Conservation (phyloP, 2,797 vertebrate species). For the Nannoperca obscura region DNA sequence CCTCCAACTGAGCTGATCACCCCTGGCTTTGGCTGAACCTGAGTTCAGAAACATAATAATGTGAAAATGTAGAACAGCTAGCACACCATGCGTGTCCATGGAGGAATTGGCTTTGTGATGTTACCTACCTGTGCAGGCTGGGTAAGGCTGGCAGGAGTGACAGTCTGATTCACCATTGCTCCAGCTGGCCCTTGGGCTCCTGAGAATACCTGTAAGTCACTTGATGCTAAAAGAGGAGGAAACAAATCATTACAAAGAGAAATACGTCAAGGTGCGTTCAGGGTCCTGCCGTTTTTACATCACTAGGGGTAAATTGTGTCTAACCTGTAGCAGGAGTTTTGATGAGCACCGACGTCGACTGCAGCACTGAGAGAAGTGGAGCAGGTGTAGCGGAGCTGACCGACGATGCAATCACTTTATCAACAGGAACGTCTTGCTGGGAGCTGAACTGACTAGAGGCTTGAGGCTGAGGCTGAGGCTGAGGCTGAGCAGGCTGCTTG, state of each 20-base stretch:
- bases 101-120: background rate
- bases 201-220: conserved; percentile 85
- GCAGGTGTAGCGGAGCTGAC: conserved; percentile 65
- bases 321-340: conserved; percentile 84
- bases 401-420: conserved; percentile 77
- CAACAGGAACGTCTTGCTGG: conserved; percentile 84
- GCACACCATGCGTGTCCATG: background rate
- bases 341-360: conserved; percentile 86
- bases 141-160: conserved; percentile 80
- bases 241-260: conserved; percentile 21
- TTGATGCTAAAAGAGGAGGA: conserved; percentile 74
- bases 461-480: conserved; percentile 73
- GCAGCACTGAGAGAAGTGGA: conserved; percentile 82
- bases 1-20: conserved; percentile 86
- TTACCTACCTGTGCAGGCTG: conserved; percentile 82
- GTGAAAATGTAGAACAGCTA: too few relatives aligned
- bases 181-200: conserved; percentile 80
- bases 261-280: background rate
- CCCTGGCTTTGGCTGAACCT: conserved; percentile 86
- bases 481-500: conserved; percentile 82
- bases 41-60: background rate
- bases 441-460: conserved; percentile 85
- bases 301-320: background rate
- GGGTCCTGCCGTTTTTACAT: background rate
- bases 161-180: conserved; percentile 80